A percentile compares a stretch with the other conserved stretches of the same genome.
Conservation (phyloP, 1,140 invertebrate species). For the Armadillidium nasatum region DNA sequence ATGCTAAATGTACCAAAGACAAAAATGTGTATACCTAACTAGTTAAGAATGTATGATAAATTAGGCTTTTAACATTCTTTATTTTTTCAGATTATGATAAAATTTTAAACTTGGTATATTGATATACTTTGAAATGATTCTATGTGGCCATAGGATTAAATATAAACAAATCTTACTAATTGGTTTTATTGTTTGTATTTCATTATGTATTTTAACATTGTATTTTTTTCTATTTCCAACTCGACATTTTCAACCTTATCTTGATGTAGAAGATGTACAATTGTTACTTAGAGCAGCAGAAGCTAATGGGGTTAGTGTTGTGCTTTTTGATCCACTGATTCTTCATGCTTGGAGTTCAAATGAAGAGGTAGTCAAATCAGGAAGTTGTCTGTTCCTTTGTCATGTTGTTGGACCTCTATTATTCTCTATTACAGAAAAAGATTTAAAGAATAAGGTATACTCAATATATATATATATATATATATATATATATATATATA, state of each 20-base stretch:
- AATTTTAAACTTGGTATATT: no score
- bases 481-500: not conserved
- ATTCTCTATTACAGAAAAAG: slow-evolving; percentile 30
- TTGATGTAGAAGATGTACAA: slow-evolving; percentile 35
- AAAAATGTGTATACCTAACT: no score
- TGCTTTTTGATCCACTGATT: slow-evolving; percentile 35
- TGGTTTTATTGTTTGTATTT: no score
- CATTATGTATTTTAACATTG: no score
- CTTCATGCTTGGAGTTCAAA: slow-evolving; percentile 33
- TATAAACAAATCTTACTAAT: no score
- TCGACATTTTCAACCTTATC: slow-evolving; percentile 26
- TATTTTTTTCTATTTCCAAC: not conserved
- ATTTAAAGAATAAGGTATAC: slow-evolving; percentile 36
- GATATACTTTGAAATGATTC: no score
- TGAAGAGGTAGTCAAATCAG: slow-evolving; percentile 24
- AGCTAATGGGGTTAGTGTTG: slow-evolving; percentile 26
- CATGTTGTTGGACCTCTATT: slow-evolving; percentile 35
- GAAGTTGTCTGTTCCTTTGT: slow-evolving; percentile 37
- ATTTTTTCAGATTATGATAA: no score
- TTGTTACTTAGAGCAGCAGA: slow-evolving; percentile 29
- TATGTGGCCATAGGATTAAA: no score
- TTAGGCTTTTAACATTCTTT: no score
- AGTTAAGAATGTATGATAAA: no score
- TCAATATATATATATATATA: not conserved
- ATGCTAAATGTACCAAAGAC: no score